phyloP scores from a whole-genome alignment of 2,888 invertebrate genomes.

The Stenurella melanura region DNA sequence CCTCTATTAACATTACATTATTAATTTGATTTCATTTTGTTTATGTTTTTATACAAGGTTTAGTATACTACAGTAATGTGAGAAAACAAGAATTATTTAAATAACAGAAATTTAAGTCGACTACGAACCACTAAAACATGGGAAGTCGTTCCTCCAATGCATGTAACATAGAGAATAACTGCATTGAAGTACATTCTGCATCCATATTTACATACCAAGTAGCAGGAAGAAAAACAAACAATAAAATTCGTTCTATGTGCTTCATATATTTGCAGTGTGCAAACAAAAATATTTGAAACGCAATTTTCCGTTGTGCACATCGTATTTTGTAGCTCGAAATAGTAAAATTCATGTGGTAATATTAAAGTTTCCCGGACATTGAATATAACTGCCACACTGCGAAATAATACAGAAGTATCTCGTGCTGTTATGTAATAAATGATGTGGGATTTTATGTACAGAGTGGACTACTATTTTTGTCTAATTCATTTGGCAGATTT shows the following conservation, averaged over 20 bases:
- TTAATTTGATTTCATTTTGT: too few species aligned
- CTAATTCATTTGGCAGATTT: too few species aligned
- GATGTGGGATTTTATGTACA: background rate
- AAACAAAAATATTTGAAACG: constrained; percentile 3
- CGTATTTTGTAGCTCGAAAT: background rate
- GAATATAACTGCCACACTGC: background rate
- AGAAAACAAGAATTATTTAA: background rate
- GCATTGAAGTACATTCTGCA: too few species aligned
- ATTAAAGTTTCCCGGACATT: background rate
- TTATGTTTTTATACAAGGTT: too few species aligned
- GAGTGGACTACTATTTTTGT: background rate
- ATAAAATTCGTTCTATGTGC: background rate
- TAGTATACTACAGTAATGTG: background rate
- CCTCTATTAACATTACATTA: too few species aligned
- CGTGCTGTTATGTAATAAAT: background rate
- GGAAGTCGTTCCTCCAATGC: background rate
- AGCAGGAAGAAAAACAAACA: background rate
- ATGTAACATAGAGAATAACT: background rate
- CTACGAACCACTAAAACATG: background rate
- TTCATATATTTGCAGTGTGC: background rate
- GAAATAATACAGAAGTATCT: background rate
- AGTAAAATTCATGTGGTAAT: background rate
- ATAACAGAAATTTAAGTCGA: background rate
- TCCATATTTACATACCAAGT: background rate
- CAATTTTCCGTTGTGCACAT: background rate